A percentile compares a stretch with the other conserved stretches of the same genome.
Evolutionary conservation across 2,113 vertebrate genomes (phyloP).

Genomic region (Boulengeromyrus knoepffleri): DNA sequence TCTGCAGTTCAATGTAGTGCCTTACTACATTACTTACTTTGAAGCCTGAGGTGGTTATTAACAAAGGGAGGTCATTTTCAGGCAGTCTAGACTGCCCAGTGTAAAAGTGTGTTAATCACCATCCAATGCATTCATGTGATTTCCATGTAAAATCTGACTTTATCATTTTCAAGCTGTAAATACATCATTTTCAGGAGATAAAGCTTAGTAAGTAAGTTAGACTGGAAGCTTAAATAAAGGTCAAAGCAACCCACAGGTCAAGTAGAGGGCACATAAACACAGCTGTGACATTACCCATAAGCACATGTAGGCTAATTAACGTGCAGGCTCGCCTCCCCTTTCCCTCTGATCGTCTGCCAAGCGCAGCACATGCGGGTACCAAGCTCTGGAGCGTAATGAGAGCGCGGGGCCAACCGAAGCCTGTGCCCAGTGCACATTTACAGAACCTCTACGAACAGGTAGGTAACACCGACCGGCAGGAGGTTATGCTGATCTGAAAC

Average conservation of each 20-base stretch:
- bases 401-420: constrained; percentile 6
- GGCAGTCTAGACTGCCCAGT: not conserved
- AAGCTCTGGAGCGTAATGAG: constrained; percentile 43
- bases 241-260: constrained; percentile 38
- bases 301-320: constrained; percentile 45
- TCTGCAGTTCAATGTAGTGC: not conserved
- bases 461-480: constrained; percentile 29
- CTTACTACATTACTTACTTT: not conserved
- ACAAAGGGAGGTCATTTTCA: not conserved
- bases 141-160: not conserved
- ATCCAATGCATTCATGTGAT: not conserved
- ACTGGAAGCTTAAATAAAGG: constrained; percentile 29
- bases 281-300: constrained; percentile 22
- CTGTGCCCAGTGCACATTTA: not conserved
- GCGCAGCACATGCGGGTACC: constrained; percentile 37
- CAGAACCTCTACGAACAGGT: constrained; percentile 37
- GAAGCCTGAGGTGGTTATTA: not conserved
- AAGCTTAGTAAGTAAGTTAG: not conserved
- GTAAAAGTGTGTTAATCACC: not conserved
- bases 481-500: not conserved
- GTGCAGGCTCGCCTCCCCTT: constrained; percentile 29
- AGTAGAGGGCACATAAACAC: constrained; percentile 36
- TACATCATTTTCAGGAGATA: not conserved
- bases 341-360: constrained; percentile 39
- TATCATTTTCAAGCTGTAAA: not conserved